Percentiles rank a stretch among this genome's conserved stretches.
phyloP scores from a whole-genome alignment of 2,888 invertebrate species.

The Chouioia cunea region DNA sequence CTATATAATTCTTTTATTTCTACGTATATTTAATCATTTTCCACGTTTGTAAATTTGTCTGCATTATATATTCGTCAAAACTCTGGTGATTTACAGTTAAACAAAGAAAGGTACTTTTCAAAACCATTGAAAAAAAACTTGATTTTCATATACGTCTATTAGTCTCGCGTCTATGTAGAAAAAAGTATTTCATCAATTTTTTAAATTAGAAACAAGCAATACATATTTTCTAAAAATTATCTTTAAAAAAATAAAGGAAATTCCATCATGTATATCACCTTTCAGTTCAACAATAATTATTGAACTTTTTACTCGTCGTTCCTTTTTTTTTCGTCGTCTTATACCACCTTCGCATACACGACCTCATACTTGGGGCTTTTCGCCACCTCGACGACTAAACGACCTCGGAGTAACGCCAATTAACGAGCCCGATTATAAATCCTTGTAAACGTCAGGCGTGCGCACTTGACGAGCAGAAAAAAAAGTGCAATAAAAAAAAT shows the following conservation, averaged over 20 bases:
- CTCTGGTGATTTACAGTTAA: neutral
- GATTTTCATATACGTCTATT: no score
- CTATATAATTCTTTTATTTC: constrained; percentile 10
- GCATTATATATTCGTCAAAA: constrained; percentile 2
- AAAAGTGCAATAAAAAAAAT: constrained; percentile 13
- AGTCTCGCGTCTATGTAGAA: no score
- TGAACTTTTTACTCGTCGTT: constrained; percentile 14
- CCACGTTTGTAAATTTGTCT: constrained; percentile 20
- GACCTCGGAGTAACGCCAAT: constrained; percentile 33
- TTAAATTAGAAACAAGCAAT: no score
- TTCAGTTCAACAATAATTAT: constrained; percentile 23
- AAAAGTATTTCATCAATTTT: no score
- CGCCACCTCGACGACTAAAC: constrained; percentile 30
- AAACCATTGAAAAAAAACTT: no score
- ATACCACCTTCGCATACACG: neutral
- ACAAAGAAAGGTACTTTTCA: no score
- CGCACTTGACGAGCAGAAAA: constrained; percentile 10
- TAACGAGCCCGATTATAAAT: constrained; percentile 47
- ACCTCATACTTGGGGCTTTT: constrained; percentile 9
- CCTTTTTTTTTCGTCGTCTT: no score
- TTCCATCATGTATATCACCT: constrained; percentile 6
- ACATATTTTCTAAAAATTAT: no score
- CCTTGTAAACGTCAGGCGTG: constrained; percentile 39
- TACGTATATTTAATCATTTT: constrained; percentile 23
- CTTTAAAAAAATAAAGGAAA: constrained; percentile 2